Evolutionary conservation across 2,888 invertebrate genomes (phyloP), one percentile per base, ranked within the genome.

Genomic region (Sialis fuliginosa): DNA sequence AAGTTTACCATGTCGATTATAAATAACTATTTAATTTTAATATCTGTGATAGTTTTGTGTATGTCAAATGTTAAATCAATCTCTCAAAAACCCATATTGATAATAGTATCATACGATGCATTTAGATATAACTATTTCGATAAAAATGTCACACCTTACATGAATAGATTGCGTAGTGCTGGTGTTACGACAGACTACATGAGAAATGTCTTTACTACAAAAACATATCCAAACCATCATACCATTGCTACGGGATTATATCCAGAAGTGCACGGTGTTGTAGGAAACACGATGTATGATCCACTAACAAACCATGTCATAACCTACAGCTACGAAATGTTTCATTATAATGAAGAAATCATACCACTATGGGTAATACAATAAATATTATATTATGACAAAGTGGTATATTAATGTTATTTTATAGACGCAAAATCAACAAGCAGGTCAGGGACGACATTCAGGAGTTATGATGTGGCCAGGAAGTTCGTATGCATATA

Each of bases 141-240:
- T 2, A 68, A 70, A 52, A 67, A 70, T 54, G 53, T 68, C 1
- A 75, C 78, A 2, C 74, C 78, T 0, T 70, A 70, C 53, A 67
- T 83, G 63, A 65, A 72, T 41, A 60, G 62, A 46, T 56, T 84
- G 39, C 70, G 70, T 39, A 56, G 61, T 9, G 57, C 67, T 48
- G 79, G 81, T 5, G 71, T 74, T 5, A 65, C 69, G 51, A 65
- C 75, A 0, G 71, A 73, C 49, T 71, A 72, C 54, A 69, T 80
- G 65, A 62, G 64, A 42, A 77, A 75, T 56, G 70, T 75, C 39
- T 80, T 79, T 57, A 71, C 75, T 0, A 82, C 83, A 1, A 79
- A 79, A 63, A 85, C 84, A 1, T 79, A 79, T 57, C 79, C 82
- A 1, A 84, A 84, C 63, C 84, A 84, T 62, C 77, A 77, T 56